phyloP scores from a whole-genome alignment of 1,140 invertebrate species.

The Nasonia giraulti region DNA sequence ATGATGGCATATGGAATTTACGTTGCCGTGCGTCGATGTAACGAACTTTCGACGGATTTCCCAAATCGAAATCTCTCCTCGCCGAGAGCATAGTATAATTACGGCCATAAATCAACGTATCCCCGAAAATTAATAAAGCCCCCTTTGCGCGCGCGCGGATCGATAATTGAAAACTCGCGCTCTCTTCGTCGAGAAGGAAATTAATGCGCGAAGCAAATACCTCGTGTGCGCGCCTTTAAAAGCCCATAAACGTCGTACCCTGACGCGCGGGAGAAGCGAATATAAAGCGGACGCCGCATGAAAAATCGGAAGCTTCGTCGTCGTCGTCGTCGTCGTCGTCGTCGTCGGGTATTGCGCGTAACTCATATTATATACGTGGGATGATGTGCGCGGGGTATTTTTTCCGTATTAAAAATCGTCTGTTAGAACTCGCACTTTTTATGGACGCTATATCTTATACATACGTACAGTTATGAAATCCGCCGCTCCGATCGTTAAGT shows the following conservation, averaged over 20 bases:
- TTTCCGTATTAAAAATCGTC: background rate
- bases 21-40: background rate
- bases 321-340: too few relatives aligned
- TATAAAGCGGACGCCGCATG: background rate
- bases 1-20: background rate
- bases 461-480: background rate
- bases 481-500: background rate
- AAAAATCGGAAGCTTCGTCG: background rate
- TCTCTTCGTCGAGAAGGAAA: background rate
- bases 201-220: background rate
- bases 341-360: background rate
- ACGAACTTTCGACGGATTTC: background rate
- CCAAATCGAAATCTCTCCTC: too few relatives aligned
- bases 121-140: background rate
- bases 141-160: background rate
- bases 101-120: background rate
- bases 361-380: background rate
- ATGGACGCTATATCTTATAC: background rate
- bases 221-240: conserved; percentile 14
- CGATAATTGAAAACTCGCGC: conserved; percentile 29
- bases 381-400: background rate
- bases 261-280: background rate
- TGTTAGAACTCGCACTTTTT: background rate
- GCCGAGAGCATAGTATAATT: background rate
- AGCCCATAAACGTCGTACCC: background rate